These are phyloP conservation scores for Andinoacara biseriatus DNA, from an alignment of 2,113 vertebrate species.

Conservation along the genomic window DNA sequence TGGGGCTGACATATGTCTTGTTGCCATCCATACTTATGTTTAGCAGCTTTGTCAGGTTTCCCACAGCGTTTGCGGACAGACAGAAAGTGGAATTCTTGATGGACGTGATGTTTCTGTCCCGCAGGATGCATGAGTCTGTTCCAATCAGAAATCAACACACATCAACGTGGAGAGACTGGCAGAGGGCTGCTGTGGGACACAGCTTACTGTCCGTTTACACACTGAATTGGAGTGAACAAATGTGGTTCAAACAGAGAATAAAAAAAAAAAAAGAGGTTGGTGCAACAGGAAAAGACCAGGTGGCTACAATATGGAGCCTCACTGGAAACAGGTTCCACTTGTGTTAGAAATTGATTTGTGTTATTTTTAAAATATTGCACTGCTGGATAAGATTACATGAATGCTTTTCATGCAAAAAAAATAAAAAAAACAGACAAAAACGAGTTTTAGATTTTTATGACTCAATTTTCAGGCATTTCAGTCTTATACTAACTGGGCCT, in stretches of 20 bases:
- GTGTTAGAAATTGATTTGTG: neutral
- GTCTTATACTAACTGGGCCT: neutral
- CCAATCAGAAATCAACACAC: constrained; percentile 65
- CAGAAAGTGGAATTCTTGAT: constrained; percentile 95
- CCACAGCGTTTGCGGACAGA: constrained; percentile 87
- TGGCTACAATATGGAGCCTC: neutral
- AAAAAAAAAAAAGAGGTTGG: neutral
- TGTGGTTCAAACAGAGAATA: neutral
- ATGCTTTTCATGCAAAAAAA: neutral
- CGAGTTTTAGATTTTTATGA: neutral
- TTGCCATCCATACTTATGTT: constrained; percentile 86
- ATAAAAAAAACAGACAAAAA: neutral
- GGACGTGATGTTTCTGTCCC: constrained; percentile 88
- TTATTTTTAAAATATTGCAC: neutral
- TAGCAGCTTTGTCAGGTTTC: constrained; percentile 89
- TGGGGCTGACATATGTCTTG: constrained; percentile 95
- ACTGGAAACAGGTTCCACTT: neutral
- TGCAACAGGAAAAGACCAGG: neutral
- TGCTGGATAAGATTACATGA: neutral
- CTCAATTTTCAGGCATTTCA: neutral
- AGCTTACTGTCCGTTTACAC: constrained; percentile 7
- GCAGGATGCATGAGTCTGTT: constrained; percentile 91
- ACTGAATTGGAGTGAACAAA: neutral
- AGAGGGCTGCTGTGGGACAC: constrained; percentile 24
- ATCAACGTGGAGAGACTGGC: constrained; percentile 34